A percentile compares a stretch with the other conserved stretches of the same genome.
Evolutionary conservation across 2,113 vertebrate genomes (phyloP).

Genomic region (Anguilla rostrata): DNA sequence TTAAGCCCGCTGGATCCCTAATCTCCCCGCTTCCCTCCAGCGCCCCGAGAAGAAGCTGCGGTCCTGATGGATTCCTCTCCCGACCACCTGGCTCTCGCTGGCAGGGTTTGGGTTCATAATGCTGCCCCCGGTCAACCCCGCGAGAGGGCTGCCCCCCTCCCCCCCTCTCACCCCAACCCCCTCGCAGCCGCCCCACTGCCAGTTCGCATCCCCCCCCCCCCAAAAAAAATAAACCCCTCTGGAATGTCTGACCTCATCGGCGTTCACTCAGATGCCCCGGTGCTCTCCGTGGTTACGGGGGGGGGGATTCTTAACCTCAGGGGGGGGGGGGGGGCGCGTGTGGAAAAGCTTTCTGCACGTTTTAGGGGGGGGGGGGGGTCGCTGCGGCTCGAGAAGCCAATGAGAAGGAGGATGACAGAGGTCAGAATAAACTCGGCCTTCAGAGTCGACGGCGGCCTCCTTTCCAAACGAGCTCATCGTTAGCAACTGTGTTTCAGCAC

Average conservation of each 20-base stretch:
- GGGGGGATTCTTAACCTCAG: constrained; percentile 67
- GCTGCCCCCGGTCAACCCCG: neutral
- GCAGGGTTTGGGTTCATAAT: constrained; percentile 45
- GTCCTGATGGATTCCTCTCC: constrained; percentile 69
- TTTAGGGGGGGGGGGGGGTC: constrained; percentile 65
- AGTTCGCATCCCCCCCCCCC: constrained; percentile 50
- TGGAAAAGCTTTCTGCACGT: constrained; percentile 64
- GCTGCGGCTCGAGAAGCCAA: constrained; percentile 72
- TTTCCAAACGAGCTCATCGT: constrained; percentile 58
- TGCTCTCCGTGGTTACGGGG: constrained; percentile 62
- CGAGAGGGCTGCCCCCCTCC: neutral
- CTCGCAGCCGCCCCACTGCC: constrained; percentile 63
- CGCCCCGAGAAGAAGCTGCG: constrained; percentile 37
- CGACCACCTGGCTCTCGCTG: constrained; percentile 67
- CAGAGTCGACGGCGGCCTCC: constrained; percentile 33
- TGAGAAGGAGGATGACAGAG: constrained; percentile 58
- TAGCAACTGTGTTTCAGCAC: constrained; percentile 59
- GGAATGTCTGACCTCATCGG: constrained; percentile 64
- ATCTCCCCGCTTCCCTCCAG: constrained; percentile 66
- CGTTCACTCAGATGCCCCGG: constrained; percentile 49
- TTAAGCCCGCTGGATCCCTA: constrained; percentile 56
- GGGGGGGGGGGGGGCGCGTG: constrained; percentile 64
- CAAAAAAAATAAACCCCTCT: constrained; percentile 48
- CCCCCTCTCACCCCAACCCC: too few species aligned
- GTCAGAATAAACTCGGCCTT: constrained; percentile 57